Evolutionary conservation across 1,140 invertebrate species (phyloP), one percentile per base, ranked within the genome.

Genomic region (Colletes latitarsis): DNA sequence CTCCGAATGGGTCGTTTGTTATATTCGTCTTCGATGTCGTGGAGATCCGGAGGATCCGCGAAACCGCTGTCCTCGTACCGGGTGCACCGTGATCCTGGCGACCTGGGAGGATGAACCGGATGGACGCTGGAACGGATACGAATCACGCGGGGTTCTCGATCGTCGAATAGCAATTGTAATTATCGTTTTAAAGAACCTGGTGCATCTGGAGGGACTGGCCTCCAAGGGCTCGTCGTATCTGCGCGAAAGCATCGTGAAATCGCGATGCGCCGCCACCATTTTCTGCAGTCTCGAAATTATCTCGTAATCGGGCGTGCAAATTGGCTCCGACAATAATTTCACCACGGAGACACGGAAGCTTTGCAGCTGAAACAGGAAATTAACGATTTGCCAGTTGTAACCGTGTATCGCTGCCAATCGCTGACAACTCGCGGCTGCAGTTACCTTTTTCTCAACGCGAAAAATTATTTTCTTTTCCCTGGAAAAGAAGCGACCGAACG

Each of bases 281-380:
- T 97, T 97, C 87, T 96, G 96, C 8, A 97, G 93, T 17, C 96
- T 94, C 4, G 96, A 95, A 64, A 97, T 95, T 82, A 97, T 94
- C 90, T 97, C 96, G 90, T 96, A 96, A 92, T 97, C 96, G 0
- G 96, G 95, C 70, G 96, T 95, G 46, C 96, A 95, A 15, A 95
- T 94, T 58, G 96, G 94, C 74, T 96, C 94, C 6, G 96, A 96
- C 43, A 96, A 86, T 30, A 96, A 93, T 87, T 96, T 95, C n/a
- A 94, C 94, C 4, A 96, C 94, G 1, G 95, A 96, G 67, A 94
- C 94, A 73, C 95, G 94, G 87, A 97, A 96, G 87, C 95, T 96
- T 82, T 95, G 94, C 19, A 97, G 89, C 93, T 94, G 69, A 63
- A 66, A 84, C 60, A 77, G 84, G 81, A 85, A 83, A 80, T 57